Percentiles rank a stretch among this genome's conserved stretches.
Evolutionary conservation across 2,113 vertebrate genomes (phyloP).

Genomic region (Ia io): DNA sequence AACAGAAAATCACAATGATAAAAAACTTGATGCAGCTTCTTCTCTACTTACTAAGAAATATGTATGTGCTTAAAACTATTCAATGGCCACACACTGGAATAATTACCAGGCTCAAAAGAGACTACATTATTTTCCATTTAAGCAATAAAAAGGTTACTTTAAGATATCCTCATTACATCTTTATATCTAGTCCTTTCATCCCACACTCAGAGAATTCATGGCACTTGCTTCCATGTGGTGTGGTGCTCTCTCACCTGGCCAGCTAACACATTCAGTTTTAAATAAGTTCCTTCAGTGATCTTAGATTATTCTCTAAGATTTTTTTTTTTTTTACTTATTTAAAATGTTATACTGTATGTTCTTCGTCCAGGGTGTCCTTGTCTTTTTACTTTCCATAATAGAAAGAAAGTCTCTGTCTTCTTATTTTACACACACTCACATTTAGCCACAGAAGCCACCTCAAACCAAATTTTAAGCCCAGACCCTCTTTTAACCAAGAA

Average conservation of each 20-base stretch:
- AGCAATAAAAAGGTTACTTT: neutral
- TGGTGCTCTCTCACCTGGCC: fast-evolving
- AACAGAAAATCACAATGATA: neutral
- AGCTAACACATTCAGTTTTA: neutral
- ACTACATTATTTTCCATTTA: neutral
- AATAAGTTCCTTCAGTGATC: neutral
- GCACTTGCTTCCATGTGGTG: neutral
- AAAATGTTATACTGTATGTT: neutral
- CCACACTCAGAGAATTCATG: neutral
- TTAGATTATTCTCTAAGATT: neutral
- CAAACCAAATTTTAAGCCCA: neutral
- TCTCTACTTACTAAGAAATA: neutral
- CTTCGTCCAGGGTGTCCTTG: neutral
- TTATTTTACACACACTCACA: neutral
- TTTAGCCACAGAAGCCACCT: neutral
- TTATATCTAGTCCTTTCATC: neutral
- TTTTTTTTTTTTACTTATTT: neutral
- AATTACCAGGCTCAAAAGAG: neutral
- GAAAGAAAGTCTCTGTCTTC: neutral
- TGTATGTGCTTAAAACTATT: neutral
- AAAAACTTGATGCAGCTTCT: neutral
- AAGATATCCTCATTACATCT: neutral
- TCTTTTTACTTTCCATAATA: neutral
- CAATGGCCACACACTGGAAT: neutral
- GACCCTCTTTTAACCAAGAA: neutral